A percentile compares a stretch with the other conserved stretches of the same genome.
These are phyloP conservation scores for Parnassius apollo DNA, from an alignment of 2,888 invertebrate genomes.

Conservation along the genomic window DNA sequence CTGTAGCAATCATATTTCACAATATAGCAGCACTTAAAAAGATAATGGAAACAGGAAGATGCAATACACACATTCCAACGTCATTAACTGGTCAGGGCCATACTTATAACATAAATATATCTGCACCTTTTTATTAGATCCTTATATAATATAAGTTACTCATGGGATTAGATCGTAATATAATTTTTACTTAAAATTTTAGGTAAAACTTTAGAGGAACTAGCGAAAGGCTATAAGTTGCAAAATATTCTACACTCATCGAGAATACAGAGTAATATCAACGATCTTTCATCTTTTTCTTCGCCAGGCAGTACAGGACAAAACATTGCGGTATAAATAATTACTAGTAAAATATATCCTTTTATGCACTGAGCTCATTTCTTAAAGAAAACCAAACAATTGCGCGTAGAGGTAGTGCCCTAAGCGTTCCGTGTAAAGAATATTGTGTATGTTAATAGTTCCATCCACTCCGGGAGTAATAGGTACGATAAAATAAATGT, in stretches of 20 bases:
- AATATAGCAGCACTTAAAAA: conserved; percentile 58
- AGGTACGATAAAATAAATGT: too few relatives aligned
- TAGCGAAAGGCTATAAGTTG: conserved; percentile 68
- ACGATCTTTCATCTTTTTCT: conserved; percentile 31
- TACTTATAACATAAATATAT: neutral
- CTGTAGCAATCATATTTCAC: conserved; percentile 69
- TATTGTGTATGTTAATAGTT: too few relatives aligned
- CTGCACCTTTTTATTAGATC: neutral
- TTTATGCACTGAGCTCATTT: too few relatives aligned
- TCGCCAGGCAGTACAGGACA: conserved; percentile 37
- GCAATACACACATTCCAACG: conserved; percentile 69
- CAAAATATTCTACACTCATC: conserved; percentile 47
- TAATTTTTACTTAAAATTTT: conserved; percentile 22
- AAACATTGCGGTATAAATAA: conserved; percentile 14
- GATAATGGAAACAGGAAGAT: conserved; percentile 66
- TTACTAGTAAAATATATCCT: neutral
- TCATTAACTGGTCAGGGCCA: conserved; percentile 61
- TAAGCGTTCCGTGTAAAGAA: too few relatives aligned
- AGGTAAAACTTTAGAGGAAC: conserved; percentile 70
- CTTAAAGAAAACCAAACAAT: too few relatives aligned
- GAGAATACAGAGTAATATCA: conserved; percentile 30
- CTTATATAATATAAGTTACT: too few relatives aligned
- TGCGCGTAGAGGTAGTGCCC: too few relatives aligned
- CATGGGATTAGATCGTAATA: too few relatives aligned
- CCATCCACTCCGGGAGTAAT: too few relatives aligned